These are phyloP conservation scores for Troides aeacus DNA, from an alignment of 2,888 invertebrate species.

Conservation along the genomic window DNA sequence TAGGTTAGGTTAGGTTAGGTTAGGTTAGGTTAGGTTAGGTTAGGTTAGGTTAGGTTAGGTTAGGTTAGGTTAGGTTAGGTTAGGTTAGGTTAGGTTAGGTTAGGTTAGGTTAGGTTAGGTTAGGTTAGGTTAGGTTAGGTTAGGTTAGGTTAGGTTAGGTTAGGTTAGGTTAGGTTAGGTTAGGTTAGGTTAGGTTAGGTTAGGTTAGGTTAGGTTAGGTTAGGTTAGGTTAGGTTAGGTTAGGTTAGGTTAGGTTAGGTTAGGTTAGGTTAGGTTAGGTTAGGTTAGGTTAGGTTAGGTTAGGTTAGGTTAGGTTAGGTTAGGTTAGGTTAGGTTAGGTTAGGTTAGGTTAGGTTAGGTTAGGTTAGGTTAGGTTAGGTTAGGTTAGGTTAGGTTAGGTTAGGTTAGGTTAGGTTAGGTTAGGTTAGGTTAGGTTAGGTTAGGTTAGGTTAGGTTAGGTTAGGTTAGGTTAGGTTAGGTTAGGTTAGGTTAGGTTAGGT, in stretches of 20 bases:
- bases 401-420: slow-evolving; percentile 1
- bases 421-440: slow-evolving; percentile 1
- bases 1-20: slow-evolving; percentile 6
- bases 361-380: slow-evolving; percentile 1
- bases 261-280: slow-evolving; percentile 40
- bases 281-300: slow-evolving; percentile 39
- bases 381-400: slow-evolving; percentile 1
- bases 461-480: slow-evolving; percentile 1
- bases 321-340: slow-evolving; percentile 37
- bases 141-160: slow-evolving; percentile 33
- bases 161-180: slow-evolving; percentile 33
- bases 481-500: slow-evolving; percentile 1
- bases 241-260: slow-evolving; percentile 39
- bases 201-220: slow-evolving; percentile 39
- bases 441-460: slow-evolving; percentile 1
- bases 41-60: slow-evolving; percentile 11
- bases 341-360: slow-evolving; percentile 10
- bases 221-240: slow-evolving; percentile 39
- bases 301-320: slow-evolving; percentile 38
- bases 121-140: slow-evolving; percentile 35
- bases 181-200: slow-evolving; percentile 35
- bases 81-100: slow-evolving; percentile 24
- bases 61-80: slow-evolving; percentile 10
- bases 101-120: slow-evolving; percentile 30
- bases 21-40: slow-evolving; percentile 2